phyloP scores from a whole-genome alignment of 2,113 vertebrate genomes.

The Theropithecus gelada region DNA sequence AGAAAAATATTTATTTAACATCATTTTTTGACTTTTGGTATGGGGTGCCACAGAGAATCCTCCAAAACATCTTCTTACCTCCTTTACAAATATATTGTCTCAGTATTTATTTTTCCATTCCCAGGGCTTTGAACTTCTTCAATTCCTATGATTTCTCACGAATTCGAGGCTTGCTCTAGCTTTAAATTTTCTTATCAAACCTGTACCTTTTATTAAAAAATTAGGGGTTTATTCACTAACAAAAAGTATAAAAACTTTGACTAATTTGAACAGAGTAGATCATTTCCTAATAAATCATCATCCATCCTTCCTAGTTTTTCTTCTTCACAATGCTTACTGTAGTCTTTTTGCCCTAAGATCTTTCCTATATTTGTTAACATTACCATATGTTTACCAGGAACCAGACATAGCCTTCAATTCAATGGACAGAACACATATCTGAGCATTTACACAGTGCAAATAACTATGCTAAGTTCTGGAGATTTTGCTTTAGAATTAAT shows the following conservation, averaged over 20 bases:
- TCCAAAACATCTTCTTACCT: not conserved
- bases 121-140: not conserved
- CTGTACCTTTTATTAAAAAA: not conserved
- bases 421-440: not conserved
- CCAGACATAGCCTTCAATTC: not conserved
- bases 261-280: not conserved
- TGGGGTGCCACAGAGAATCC: not conserved
- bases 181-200: not conserved
- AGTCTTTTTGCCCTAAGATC: not conserved
- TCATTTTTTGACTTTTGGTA: not conserved
- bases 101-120: not conserved
- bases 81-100: not conserved
- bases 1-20: not conserved
- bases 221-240: not conserved
- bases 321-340: not conserved
- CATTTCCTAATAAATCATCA: not conserved
- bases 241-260: not conserved
- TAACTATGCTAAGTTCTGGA: not conserved
- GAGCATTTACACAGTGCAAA: not conserved
- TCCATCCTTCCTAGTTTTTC: not conserved
- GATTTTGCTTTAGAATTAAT: not conserved
- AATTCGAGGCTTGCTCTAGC: not conserved
- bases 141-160: not conserved
- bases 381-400: not conserved
- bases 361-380: not conserved